These are phyloP conservation scores for Pollenia labialis DNA, from an alignment of 2,888 invertebrate genomes.

Conservation along the genomic window DNA sequence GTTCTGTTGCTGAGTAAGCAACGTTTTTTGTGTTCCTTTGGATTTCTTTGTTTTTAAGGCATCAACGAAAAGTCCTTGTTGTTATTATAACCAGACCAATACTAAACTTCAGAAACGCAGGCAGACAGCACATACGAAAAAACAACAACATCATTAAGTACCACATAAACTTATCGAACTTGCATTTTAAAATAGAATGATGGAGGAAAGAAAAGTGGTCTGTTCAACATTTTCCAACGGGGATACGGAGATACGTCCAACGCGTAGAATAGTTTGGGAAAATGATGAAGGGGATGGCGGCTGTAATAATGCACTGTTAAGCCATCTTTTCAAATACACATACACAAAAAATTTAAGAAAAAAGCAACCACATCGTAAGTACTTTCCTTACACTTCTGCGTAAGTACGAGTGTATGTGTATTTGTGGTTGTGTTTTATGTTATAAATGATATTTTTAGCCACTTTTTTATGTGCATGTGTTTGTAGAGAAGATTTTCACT, in stretches of 20 bases:
- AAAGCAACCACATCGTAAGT: constrained; percentile 20
- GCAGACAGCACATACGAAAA: background rate
- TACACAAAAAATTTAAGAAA: background rate
- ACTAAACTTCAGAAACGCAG: constrained; percentile 25
- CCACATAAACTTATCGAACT: constrained; percentile 40
- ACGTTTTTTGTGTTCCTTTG: constrained; percentile 21
- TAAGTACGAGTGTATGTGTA: background rate
- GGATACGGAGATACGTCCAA: background rate
- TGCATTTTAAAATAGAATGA: background rate
- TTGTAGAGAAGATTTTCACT: background rate
- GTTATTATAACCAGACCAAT: constrained; percentile 59
- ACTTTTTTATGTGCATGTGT: constrained; percentile 18
- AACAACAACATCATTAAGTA: background rate
- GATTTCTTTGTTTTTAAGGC: constrained; percentile 65
- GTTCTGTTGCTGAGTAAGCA: constrained; percentile 45
- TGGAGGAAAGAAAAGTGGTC: background rate
- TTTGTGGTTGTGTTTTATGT: constrained; percentile 19
- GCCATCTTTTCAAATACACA: constrained; percentile 19
- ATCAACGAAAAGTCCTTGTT: constrained; percentile 55
- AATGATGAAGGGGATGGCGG: constrained; percentile 34
- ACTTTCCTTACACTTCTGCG: constrained; percentile 15
- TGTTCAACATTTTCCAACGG: background rate
- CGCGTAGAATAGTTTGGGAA: background rate
- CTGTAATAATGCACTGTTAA: constrained; percentile 45
- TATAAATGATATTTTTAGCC: constrained; percentile 63